phyloP scores from a whole-genome alignment of 2,888 invertebrate genomes.

The Netelia virgata region DNA sequence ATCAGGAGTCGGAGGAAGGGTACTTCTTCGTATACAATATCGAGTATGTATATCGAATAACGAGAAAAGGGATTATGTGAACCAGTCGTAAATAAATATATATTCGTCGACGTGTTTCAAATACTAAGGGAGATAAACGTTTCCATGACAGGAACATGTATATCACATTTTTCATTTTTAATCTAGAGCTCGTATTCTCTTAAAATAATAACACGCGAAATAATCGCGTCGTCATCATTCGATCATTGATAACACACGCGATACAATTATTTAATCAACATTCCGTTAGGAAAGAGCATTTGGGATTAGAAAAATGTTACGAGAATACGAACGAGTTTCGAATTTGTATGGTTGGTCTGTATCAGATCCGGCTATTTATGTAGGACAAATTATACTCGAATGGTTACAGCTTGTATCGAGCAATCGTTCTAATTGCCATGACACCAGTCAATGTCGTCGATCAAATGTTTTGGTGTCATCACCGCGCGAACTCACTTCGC shows the following conservation, averaged over 20 bases:
- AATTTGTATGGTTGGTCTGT: not conserved
- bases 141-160: too few species aligned
- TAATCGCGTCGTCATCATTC: too few species aligned
- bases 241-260: not conserved
- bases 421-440: constrained; percentile 16
- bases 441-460: constrained; percentile 48
- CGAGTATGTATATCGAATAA: too few species aligned
- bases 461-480: constrained; percentile 44
- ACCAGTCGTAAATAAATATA: not conserved
- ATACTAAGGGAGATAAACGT: too few species aligned
- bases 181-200: too few species aligned
- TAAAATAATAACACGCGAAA: too few species aligned
- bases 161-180: too few species aligned
- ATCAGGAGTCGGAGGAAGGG: constrained; percentile 15
- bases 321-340: not conserved
- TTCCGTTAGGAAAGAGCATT: not conserved
- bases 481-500: constrained; percentile 22
- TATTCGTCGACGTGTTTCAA: not conserved
- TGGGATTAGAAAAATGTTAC: not conserved
- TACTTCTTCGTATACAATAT: constrained; percentile 23
- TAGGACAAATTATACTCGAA: not conserved
- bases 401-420: not conserved
- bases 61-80: not conserved
- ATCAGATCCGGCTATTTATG: not conserved
- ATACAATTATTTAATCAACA: not conserved